Evolutionary conservation across 2,113 vertebrate genomes (phyloP), one percentile per base, ranked within the genome.

Genomic region (Poeciliopsis turrubarensis): DNA sequence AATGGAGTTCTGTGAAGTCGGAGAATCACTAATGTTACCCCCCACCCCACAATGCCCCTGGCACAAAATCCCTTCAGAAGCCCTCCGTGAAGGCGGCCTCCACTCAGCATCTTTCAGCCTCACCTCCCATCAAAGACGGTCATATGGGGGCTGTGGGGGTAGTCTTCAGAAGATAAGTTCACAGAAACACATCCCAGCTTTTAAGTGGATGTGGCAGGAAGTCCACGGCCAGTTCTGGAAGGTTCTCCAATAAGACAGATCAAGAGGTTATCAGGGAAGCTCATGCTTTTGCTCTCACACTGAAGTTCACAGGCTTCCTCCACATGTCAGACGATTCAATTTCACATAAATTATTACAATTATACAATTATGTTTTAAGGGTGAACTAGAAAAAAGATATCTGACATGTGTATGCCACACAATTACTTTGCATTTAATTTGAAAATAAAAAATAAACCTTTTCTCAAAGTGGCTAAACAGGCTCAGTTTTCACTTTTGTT

Each of bases 1-100:
- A 91, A 92, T 7, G 7, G 61, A 69, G 69, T 25, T 0, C 80
- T 91, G 86, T 89, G 83, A 87, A 86, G 86, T 80, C 87, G 91
- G 91, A 91, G 47, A 65, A 62, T 77, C 80, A 78, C 71, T 60
- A 68, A 39, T 11, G 64, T 68, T 75, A 54, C 70, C 15, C 1
- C 10, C 2, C 34, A 6, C 34, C 10, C 10, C 0, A 12, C n/a
- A n/a, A n/a, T 11, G 11, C 10, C 82, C 57, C 76, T 51, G 69
- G 60, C 61, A 54, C 62, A 37, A 85, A 85, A 81, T 80, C 69
- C 13, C 11, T 37, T 4, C 6, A 31, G 79, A 5, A 2, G 44
- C 65, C 77, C 31, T 39, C 37, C 78, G 25, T 77, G 89, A 90
- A 77, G 0, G n/a, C 30, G 70, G 75, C 85, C 85, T 87, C 83